Evolutionary conservation across 2,797 vertebrate species (phyloP).

Genomic region (Phataginus tricuspis): DNA sequence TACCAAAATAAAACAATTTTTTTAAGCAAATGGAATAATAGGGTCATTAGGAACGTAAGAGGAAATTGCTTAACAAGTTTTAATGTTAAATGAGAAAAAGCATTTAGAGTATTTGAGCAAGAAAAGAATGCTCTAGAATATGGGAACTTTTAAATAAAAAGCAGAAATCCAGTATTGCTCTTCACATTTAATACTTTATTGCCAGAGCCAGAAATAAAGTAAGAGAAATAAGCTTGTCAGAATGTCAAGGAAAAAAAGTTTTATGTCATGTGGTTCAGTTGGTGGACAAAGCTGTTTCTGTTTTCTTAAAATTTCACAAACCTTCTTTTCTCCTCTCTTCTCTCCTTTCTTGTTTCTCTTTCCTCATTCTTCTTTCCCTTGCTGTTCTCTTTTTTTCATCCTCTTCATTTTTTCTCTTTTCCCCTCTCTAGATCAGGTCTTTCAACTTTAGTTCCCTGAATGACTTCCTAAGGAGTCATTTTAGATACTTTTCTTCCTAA

Average conservation of each 20-base stretch:
- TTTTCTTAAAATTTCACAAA: conserved; percentile 56
- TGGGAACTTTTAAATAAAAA: conserved; percentile 51
- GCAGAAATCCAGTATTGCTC: conserved; percentile 27
- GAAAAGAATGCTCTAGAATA: conserved; percentile 33
- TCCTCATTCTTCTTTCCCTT: conserved; percentile 17
- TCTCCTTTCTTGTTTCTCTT: conserved; percentile 10
- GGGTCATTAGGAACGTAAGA: not conserved
- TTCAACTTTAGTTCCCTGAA: not conserved
- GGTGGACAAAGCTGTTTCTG: conserved; percentile 60
- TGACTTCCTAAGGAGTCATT: not conserved
- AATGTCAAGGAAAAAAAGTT: conserved; percentile 42
- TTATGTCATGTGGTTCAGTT: conserved; percentile 26
- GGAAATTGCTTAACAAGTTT: conserved; percentile 6
- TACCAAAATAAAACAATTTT: not conserved
- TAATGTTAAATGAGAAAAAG: conserved; percentile 52
- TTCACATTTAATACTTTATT: conserved; percentile 57
- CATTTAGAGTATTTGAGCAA: conserved; percentile 20
- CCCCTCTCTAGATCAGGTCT: not conserved
- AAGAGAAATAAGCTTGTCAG: conserved; percentile 34
- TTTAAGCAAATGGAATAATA: not conserved
- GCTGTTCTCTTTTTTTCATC: not conserved
- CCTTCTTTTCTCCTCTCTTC: not conserved
- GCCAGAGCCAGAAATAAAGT: conserved; percentile 53
- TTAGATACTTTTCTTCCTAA: not conserved
- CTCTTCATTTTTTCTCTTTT: not conserved